These are phyloP conservation scores for Poicephalus meyeri DNA, from an alignment of 2,113 vertebrate species.

Conservation along the genomic window DNA sequence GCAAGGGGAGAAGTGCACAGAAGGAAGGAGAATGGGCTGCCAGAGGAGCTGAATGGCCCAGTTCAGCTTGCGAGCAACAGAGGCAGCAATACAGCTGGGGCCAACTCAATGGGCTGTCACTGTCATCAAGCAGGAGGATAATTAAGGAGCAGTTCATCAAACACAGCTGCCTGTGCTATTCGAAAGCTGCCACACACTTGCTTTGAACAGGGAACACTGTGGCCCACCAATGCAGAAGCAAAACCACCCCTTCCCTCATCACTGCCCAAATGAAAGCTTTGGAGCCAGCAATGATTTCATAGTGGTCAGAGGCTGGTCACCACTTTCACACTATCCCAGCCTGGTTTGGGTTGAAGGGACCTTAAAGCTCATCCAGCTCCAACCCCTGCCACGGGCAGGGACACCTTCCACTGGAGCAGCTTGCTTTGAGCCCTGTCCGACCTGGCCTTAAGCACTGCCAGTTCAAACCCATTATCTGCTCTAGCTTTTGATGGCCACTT, in stretches of 20 bases:
- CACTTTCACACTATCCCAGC: background rate
- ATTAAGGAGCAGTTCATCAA: background rate
- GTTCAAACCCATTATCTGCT: background rate
- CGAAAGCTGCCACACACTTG: fast-evolving
- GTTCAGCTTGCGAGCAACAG: background rate
- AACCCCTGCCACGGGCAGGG: background rate
- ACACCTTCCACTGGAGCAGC: background rate
- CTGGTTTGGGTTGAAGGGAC: background rate
- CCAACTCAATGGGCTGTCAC: background rate
- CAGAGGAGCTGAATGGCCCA: background rate
- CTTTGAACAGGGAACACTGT: fast-evolving
- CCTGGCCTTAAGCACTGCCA: background rate
- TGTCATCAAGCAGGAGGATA: background rate
- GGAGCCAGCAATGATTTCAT: background rate
- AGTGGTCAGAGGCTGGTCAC: background rate
- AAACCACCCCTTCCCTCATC: background rate
- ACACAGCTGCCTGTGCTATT: background rate
- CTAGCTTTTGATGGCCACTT: background rate
- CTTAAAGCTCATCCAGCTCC: background rate
- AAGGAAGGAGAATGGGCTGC: background rate
- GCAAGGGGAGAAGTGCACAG: background rate
- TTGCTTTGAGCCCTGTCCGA: background rate
- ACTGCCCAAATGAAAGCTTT: background rate
- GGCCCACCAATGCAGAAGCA: background rate
- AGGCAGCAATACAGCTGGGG: background rate